phyloP scores from a whole-genome alignment of 2,113 vertebrate genomes.

The Rhinoderma darwinii region DNA sequence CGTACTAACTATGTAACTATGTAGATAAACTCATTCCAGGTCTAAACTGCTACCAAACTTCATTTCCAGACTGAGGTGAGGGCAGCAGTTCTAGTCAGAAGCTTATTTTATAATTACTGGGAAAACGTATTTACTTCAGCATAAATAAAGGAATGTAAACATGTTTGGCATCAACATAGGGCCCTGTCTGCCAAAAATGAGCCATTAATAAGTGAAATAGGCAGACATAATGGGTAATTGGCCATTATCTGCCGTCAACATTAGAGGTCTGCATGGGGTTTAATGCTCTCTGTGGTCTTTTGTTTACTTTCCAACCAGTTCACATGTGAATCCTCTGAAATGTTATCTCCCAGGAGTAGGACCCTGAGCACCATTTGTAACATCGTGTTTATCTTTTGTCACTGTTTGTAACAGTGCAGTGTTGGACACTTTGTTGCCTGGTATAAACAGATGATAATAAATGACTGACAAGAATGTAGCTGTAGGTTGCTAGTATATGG shows the following conservation, averaged over 20 bases:
- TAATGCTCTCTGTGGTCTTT: neutral
- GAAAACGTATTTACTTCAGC: neutral
- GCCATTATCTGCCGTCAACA: neutral
- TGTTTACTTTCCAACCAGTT: constrained; percentile 18
- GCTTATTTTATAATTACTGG: neutral
- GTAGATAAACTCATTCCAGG: neutral
- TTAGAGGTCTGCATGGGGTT: neutral
- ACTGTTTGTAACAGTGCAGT: constrained; percentile 21
- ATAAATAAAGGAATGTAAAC: constrained; percentile 4
- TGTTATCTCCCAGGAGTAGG: constrained; percentile 18
- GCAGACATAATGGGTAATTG: neutral
- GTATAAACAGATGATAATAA: constrained; percentile 27
- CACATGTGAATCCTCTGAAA: constrained; percentile 20
- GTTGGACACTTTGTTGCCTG: neutral
- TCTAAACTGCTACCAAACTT: neutral
- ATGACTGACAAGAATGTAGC: constrained; percentile 9
- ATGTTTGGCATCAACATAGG: neutral
- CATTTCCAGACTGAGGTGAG: no score
- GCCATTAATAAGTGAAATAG: neutral
- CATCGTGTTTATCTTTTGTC: constrained; percentile 30
- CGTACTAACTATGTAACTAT: no score
- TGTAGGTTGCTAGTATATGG: neutral
- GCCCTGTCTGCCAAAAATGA: neutral
- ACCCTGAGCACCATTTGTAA: constrained; percentile 1
- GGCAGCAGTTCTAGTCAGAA: neutral